These are phyloP conservation scores for Agrilus biguttatus DNA, from an alignment of 2,888 invertebrate species.

Conservation along the genomic window DNA sequence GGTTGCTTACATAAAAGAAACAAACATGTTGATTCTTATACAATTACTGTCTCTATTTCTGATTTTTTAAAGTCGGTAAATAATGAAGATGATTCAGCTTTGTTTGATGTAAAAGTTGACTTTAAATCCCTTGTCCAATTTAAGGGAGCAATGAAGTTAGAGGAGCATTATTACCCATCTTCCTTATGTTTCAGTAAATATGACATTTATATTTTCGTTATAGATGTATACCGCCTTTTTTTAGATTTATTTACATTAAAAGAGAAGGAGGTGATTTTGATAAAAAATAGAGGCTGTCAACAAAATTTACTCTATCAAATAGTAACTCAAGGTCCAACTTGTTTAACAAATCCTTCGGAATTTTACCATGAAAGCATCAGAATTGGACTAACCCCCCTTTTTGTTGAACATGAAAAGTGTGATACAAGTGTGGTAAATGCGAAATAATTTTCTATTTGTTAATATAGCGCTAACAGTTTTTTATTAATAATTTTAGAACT, in stretches of 20 bases:
- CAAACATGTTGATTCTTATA: conserved; percentile 30
- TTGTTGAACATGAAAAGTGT: conserved; percentile 24
- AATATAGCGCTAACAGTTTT: too few relatives aligned
- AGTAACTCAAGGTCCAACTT: conserved; percentile 42
- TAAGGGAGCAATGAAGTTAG: conserved; percentile 50
- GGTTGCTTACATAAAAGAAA: too few relatives aligned
- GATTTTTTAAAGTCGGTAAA: conserved; percentile 12
- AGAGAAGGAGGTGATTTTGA: conserved; percentile 33
- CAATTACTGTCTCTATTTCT: conserved; percentile 19
- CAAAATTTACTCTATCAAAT: conserved; percentile 44
- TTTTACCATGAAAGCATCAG: conserved; percentile 40
- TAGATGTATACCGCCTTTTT: neutral
- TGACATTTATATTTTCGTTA: too few relatives aligned
- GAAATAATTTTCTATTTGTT: too few relatives aligned
- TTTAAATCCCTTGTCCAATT: conserved; percentile 42
- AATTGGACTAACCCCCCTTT: conserved; percentile 45
- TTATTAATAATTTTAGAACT: conserved; percentile 14
- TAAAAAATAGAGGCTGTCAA: conserved; percentile 46
- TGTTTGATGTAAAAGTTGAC: conserved; percentile 40
- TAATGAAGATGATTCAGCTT: conserved; percentile 9
- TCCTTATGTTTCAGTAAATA: conserved; percentile 63
- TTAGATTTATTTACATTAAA: conserved; percentile 40
- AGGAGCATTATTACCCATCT: conserved; percentile 75
- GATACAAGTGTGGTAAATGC: too few relatives aligned
- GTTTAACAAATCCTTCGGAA: conserved; percentile 43